These are phyloP conservation scores for Hapalemur alaotrensis DNA, from an alignment of 2,797 vertebrate genomes.

Conservation along the genomic window DNA sequence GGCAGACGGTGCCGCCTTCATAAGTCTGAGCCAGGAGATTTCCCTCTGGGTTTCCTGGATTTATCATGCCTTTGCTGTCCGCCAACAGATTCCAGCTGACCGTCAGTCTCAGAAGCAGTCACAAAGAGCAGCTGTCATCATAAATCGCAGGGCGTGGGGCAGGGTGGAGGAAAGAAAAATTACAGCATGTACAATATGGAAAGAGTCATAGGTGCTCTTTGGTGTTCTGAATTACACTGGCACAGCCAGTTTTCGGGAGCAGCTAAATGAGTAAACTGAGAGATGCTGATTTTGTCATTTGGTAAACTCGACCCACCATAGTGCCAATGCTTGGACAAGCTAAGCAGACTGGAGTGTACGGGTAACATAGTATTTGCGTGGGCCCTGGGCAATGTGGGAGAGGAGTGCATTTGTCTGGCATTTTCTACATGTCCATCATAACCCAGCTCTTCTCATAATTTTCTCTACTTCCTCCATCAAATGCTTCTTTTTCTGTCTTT, in stretches of 20 bases:
- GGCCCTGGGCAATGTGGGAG: background rate
- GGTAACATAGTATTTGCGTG: background rate
- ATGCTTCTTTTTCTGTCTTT: background rate
- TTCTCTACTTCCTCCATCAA: background rate
- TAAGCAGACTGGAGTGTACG: background rate
- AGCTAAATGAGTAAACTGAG: background rate
- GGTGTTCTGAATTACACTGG: background rate
- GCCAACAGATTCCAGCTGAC: background rate
- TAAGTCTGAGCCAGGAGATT: background rate
- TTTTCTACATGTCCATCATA: background rate
- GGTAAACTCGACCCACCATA: background rate
- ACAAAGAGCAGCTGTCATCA: background rate
- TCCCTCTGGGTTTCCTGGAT: background rate
- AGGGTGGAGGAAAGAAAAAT: background rate
- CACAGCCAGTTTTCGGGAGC: background rate
- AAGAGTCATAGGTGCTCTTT: background rate
- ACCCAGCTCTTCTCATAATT: background rate
- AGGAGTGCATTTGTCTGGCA: background rate
- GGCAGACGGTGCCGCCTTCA: background rate
- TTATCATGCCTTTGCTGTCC: conserved; percentile 25
- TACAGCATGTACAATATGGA: background rate
- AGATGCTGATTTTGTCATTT: background rate
- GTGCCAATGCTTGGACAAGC: background rate
- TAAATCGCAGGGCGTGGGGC: background rate
- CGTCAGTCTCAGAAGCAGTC: background rate